Evolutionary conservation across 1,140 invertebrate species (phyloP), one percentile per base, ranked within the genome.

Genomic region (Pogonomyrmex californicus): DNA sequence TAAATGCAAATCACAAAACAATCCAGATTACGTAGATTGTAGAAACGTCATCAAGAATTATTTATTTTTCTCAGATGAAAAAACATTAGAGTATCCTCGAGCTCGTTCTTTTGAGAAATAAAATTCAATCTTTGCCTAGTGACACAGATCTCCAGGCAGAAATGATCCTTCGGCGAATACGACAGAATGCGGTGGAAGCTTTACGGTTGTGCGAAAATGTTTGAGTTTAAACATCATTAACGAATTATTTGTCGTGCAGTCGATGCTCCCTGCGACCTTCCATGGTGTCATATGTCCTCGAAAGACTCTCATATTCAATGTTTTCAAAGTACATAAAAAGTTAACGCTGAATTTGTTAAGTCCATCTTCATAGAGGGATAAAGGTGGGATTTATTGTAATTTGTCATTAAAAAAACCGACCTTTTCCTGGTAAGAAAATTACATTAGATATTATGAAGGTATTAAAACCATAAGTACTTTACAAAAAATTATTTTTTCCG

Each of bases 101-200:
- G 68, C 54, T 71, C 33, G 33, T 56, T 54, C 33, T 62, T 56
- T 17, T 4, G 23, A 58, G 30, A 51, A 7, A 17, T 30, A 83
- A 75, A 60, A 44, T 14, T 49, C 4, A 36, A 88, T 81, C 78
- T 89, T 89, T 81, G 9, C 76, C 87, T 54, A 86, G 62, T 90
- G 88, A 78, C 87, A 90, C 77, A 75, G 58, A 89, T 87, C 54
- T 14, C 6, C 38, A 12, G 30, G 3, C n/a, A 41, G 54, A 36
- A 68, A 41, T 38, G 58, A 65, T 36, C 6, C n/a, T 47, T 41
- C n/a, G 2, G 33, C 51, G n/a, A 33, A 41, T 4, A 17, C 5
- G n/a, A 7, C 0, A 23, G 23, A 23, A 23, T 23, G 23, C 23
- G 23, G 17, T n/a, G 30, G 33, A 12, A 49, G 51, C 60, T 71